These are phyloP conservation scores for Augochlora pura DNA, from an alignment of 1,140 invertebrate species.

Conservation along the genomic window DNA sequence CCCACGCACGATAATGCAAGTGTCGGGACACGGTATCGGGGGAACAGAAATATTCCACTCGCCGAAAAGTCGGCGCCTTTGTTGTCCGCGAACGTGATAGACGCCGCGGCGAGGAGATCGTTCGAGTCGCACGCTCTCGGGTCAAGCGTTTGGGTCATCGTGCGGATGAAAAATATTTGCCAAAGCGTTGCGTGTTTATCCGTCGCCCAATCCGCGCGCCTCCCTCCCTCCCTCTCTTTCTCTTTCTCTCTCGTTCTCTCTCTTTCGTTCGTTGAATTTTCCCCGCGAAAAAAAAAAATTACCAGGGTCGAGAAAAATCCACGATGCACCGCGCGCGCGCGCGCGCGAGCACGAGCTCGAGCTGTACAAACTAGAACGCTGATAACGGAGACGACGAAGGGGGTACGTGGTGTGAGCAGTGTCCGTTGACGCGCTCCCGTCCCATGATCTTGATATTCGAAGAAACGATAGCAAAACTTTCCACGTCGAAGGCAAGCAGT, in stretches of 20 bases:
- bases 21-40: conserved; percentile 19
- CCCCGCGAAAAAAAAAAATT: no score
- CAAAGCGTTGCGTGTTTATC: background rate
- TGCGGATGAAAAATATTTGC: conserved; percentile 54
- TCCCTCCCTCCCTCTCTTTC: no score
- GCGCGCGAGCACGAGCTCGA: no score
- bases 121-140: conserved; percentile 10
- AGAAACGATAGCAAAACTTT: background rate
- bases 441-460: conserved; percentile 5
- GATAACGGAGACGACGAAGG: background rate
- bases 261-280: background rate
- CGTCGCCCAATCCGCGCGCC: no score
- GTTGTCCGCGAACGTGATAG: background rate
- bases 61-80: conserved; percentile 46
- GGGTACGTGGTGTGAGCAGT: no score
- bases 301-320: background rate
- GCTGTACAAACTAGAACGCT: background rate
- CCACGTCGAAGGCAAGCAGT: no score
- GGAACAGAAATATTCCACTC: conserved; percentile 41
- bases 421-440: background rate
- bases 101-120: background rate
- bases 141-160: conserved; percentile 38
- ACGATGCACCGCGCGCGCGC: background rate
- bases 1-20: conserved; percentile 66
- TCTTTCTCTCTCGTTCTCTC: background rate